Evolutionary conservation across 2,797 vertebrate species (phyloP), one percentile per base, ranked within the genome.

Genomic region (Perodicticus potto): DNA sequence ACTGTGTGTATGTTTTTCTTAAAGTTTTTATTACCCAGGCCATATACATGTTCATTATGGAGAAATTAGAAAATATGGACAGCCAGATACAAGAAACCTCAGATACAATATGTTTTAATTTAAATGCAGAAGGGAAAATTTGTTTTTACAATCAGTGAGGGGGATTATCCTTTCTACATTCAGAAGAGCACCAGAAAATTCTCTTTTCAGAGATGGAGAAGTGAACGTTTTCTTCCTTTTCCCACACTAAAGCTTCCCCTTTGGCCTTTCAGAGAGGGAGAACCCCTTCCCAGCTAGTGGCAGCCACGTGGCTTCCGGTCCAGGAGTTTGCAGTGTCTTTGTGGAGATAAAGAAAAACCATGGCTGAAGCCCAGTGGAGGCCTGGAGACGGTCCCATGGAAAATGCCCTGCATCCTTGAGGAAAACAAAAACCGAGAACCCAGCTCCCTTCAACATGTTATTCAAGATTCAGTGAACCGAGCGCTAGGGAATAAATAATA

Each of bases 21-120:
- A n/a, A 85, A 45, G 23, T 84, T 92, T 89, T 96, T 95, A 92
- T 88, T 95, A 87, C 34, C 90, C n/a, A 77, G 37, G 61, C 20
- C 92, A 63, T 74, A 43, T 74, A 43, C 57, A 40, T 9, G 37
- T 80, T 96, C 29, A 55, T 80, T 87, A 70, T 78, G 77, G 90
- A 95, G 53, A 86, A 78, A 86, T 95, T 59, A 82, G 85, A 86
- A 92, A 77, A 90, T 69, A 85, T 25, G 9, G 53, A 43, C 83
- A 96, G 49, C 27, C 77, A 96, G 81, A 80, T 19, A 89, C 13
- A 92, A 92, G 87, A 80, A 81, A 61, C 82, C 85, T 17, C 83
- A 87, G 72, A 77, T 22, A 45, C 23, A 92, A 57, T 74, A 37
- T 74, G 27, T 69, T 86, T 95, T 89, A 81, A 85, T 85, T 89